A percentile compares a stretch with the other conserved stretches of the same genome.
These are phyloP conservation scores for Cetonia aurata DNA, from an alignment of 2,888 invertebrate genomes.

Conservation along the genomic window DNA sequence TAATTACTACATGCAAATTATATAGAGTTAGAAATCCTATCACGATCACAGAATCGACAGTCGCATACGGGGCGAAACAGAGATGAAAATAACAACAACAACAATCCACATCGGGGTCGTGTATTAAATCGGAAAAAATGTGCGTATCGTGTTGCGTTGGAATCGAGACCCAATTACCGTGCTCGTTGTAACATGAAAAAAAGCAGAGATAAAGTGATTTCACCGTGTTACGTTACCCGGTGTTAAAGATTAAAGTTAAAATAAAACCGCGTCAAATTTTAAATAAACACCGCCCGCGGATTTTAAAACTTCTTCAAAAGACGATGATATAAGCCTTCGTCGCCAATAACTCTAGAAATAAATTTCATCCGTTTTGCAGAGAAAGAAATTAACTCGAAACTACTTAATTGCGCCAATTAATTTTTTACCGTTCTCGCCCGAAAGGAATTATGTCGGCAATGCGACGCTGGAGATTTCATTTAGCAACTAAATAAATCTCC, in stretches of 20 bases:
- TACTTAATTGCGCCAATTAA: slow-evolving; percentile 37
- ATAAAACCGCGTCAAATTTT: too few relatives aligned
- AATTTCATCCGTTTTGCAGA: slow-evolving; percentile 16
- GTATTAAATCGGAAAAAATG: background rate
- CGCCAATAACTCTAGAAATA: background rate
- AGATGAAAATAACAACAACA: slow-evolving; percentile 8
- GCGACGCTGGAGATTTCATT: slow-evolving; percentile 23
- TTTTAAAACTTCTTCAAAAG: too few relatives aligned
- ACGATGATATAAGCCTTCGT: background rate
- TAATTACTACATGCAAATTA: slow-evolving; percentile 53
- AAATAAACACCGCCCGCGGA: too few relatives aligned
- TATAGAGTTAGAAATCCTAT: slow-evolving; percentile 46
- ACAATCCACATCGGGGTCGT: slow-evolving; percentile 14
- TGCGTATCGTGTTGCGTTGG: background rate
- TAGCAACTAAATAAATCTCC: slow-evolving; percentile 22
- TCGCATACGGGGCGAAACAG: slow-evolving; percentile 27
- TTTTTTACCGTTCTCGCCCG: slow-evolving; percentile 15
- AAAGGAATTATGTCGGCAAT: slow-evolving; percentile 15
- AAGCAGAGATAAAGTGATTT: background rate
- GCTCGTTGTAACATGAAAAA: background rate
- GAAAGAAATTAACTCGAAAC: slow-evolving; percentile 30
- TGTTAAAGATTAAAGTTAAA: too few relatives aligned
- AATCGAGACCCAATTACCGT: background rate
- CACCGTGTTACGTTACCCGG: too few relatives aligned
- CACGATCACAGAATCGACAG: slow-evolving; percentile 37